Percentiles rank a stretch among this genome's conserved stretches.
These are phyloP conservation scores for Hirtodrosophila trivittata DNA, from an alignment of 2,888 invertebrate genomes.

Conservation along the genomic window DNA sequence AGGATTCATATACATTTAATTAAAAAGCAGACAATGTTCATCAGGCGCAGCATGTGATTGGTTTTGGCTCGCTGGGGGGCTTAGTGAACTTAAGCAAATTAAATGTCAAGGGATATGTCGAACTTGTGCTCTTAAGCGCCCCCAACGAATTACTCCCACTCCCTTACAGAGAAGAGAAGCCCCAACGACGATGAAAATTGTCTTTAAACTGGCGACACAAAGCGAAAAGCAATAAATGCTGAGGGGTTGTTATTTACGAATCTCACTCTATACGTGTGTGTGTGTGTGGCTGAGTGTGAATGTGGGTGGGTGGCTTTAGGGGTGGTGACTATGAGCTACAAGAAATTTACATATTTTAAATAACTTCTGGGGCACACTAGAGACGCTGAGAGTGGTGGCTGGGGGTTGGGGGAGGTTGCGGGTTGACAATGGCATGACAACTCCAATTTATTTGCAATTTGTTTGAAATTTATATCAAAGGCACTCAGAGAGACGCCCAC, in stretches of 20 bases:
- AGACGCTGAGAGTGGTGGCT: not conserved
- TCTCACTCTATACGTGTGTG: not conserved
- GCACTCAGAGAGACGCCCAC: conserved; percentile 30
- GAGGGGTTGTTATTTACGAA: conserved; percentile 26
- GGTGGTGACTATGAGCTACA: conserved; percentile 44
- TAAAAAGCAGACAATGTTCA: conserved; percentile 53
- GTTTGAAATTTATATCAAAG: conserved; percentile 76
- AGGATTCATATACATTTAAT: conserved; percentile 55
- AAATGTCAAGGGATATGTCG: conserved; percentile 52
- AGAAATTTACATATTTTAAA: conserved; percentile 75
- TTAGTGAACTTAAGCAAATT: conserved; percentile 68
- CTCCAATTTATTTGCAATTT: conserved; percentile 79
- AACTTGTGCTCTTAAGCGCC: conserved; percentile 24
- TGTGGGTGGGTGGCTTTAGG: conserved; percentile 4
- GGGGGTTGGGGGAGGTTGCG: conserved; percentile 20
- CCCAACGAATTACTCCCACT: conserved; percentile 12
- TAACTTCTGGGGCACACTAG: conserved; percentile 65
- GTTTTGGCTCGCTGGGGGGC: conserved; percentile 36
- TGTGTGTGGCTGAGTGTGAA: conserved; percentile 13
- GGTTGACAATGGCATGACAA: conserved; percentile 64
- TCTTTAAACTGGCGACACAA: conserved; percentile 64
- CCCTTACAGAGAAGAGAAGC: not conserved
- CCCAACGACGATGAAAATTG: conserved; percentile 44
- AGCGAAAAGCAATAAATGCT: conserved; percentile 60
- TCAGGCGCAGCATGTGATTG: conserved; percentile 51